A percentile compares a stretch with the other conserved stretches of the same genome.
phyloP scores from a whole-genome alignment of 2,113 vertebrate species.

The Ageneiosus marmoratus region DNA sequence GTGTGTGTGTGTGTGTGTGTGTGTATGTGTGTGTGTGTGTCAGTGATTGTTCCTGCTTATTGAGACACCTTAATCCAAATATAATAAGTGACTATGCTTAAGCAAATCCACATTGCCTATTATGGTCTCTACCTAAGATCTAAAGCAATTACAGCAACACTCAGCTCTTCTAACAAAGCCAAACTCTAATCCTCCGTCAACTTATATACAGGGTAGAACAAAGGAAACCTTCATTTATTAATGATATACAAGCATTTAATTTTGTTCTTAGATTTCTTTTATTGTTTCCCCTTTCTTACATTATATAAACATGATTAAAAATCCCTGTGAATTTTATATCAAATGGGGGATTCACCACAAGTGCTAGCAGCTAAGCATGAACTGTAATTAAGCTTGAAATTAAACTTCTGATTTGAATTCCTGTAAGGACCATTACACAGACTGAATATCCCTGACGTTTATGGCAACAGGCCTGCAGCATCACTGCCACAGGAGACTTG shows the following conservation, averaged over 20 bases:
- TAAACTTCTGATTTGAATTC: conserved; percentile 48
- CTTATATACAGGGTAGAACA: not conserved
- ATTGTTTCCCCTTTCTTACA: conserved; percentile 18
- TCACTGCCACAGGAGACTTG: conserved; percentile 21
- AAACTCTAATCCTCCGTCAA: not conserved
- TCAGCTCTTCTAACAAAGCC: not conserved
- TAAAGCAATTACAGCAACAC: conserved; percentile 3
- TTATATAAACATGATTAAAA: conserved; percentile 40
- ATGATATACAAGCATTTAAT: conserved; percentile 26
- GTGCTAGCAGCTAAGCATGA: conserved; percentile 44
- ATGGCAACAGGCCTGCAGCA: conserved; percentile 18
- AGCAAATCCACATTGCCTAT: not conserved
- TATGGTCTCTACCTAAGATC: not conserved
- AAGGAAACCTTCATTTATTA: conserved; percentile 32
- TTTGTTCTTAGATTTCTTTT: conserved; percentile 18
- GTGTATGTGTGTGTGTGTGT: not conserved
- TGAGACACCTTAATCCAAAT: not conserved
- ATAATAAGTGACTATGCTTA: not conserved
- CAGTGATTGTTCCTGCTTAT: not conserved
- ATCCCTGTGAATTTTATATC: conserved; percentile 32
- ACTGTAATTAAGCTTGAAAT: conserved; percentile 53
- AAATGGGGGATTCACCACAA: conserved; percentile 33
- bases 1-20: not conserved
- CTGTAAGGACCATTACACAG: conserved; percentile 41
- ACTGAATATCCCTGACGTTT: conserved; percentile 38